phyloP scores from a whole-genome alignment of 2,888 invertebrate genomes.

The Harpalus rufipes region DNA sequence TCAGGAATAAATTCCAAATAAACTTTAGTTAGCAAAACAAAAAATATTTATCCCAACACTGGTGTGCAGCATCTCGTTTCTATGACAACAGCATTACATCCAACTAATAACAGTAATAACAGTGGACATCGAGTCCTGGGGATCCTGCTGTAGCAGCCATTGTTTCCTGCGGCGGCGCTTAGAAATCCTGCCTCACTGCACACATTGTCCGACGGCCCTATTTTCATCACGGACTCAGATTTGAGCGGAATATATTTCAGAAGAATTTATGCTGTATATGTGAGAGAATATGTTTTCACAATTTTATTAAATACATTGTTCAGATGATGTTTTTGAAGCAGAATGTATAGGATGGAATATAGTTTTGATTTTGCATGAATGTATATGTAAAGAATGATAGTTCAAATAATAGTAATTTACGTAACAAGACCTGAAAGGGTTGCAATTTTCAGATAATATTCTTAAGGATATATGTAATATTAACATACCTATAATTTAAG shows the following conservation, averaged over 20 bases:
- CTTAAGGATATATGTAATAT: too few species aligned
- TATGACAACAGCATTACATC: slow-evolving; percentile 1
- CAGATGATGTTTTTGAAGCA: too few species aligned
- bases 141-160: slow-evolving; percentile 1
- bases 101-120: neutral
- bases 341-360: too few species aligned
- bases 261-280: neutral
- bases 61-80: neutral
- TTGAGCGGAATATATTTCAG: neutral
- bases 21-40: neutral
- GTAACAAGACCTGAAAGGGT: too few species aligned
- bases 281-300: neutral
- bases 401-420: too few species aligned
- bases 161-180: neutral
- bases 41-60: neutral
- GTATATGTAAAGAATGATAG: too few species aligned
- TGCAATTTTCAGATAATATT: too few species aligned
- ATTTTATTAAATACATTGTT: neutral
- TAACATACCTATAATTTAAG: too few species aligned
- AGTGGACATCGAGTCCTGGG: neutral
- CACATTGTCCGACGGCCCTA: neutral
- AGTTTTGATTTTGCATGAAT: too few species aligned
- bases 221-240: neutral
- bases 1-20: neutral
- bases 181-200: neutral